Conservation (phyloP, 2,113 vertebrate species). For the Mixornis gularis region DNA sequence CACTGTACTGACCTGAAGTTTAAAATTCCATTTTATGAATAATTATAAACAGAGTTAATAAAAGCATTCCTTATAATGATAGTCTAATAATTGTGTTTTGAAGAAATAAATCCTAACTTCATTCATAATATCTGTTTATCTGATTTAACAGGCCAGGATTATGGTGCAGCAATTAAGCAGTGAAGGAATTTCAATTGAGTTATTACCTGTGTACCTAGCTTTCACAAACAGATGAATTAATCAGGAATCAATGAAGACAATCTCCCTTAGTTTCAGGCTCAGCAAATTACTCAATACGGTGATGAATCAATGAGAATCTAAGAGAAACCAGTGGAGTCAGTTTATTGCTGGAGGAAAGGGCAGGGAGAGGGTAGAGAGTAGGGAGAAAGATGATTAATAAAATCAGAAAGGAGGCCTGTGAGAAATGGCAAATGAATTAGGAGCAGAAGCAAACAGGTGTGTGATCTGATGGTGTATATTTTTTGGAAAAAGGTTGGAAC, state of each 20-base stretch:
- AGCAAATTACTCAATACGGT: background rate
- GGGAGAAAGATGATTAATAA: background rate
- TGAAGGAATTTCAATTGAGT: conserved; percentile 38
- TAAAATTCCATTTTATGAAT: background rate
- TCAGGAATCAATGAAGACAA: conserved; percentile 35
- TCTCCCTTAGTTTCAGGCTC: background rate
- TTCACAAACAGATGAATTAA: conserved; percentile 10
- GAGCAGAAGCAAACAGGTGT: background rate
- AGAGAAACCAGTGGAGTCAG: background rate
- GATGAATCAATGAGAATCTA: conserved; percentile 12
- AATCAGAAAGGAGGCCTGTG: background rate
- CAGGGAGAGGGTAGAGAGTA: background rate
- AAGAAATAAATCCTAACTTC: background rate
- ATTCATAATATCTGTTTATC: background rate
- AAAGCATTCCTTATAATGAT: background rate
- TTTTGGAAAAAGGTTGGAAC: background rate
- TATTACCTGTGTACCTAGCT: conserved; percentile 23
- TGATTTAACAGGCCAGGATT: background rate
- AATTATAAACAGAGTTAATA: background rate
- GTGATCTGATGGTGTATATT: background rate
- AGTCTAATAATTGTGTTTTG: background rate
- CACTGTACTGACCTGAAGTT: background rate
- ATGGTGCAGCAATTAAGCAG: background rate
- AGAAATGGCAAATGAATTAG: background rate
- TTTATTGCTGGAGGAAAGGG: background rate